Conservation (phyloP, 2,888 invertebrate species). For the Plebejus argus region DNA sequence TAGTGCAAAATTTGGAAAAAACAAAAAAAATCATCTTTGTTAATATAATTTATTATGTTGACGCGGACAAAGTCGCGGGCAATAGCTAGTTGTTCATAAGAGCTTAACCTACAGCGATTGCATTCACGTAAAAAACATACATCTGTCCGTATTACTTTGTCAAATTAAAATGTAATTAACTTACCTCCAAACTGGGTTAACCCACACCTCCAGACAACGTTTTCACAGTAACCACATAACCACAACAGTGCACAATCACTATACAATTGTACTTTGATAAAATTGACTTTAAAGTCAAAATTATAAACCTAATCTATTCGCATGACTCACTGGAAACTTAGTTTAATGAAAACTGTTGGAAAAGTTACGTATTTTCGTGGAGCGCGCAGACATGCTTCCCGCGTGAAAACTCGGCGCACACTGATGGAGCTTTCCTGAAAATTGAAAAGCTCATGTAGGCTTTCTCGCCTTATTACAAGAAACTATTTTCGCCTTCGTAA, state of each 20-base stretch:
- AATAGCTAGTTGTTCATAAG: too few species aligned
- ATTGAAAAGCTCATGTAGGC: conserved; percentile 6
- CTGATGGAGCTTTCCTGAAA: conserved; percentile 6
- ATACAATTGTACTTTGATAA: neutral
- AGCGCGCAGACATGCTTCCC: conserved; percentile 1
- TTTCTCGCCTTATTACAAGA: conserved; percentile 18
- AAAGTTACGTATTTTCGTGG: conserved; percentile 2
- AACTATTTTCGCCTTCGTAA: neutral
- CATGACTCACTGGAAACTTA: neutral
- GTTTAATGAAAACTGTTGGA: neutral
- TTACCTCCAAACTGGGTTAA: too few species aligned
- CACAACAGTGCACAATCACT: neutral
- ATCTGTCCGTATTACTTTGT: too few species aligned
- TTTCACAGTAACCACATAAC: neutral
- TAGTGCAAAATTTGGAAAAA: too few species aligned
- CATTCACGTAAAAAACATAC: too few species aligned
- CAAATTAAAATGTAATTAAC: too few species aligned
- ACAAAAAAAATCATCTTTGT: too few species aligned
- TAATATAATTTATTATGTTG: too few species aligned
- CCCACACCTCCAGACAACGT: neutral
- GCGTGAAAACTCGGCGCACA: conserved; percentile 1
- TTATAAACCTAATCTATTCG: neutral
- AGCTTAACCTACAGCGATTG: too few species aligned
- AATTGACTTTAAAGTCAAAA: neutral
- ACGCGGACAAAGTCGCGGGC: too few species aligned